Conservation (phyloP, 2,797 vertebrate species). For the Sitta carolinensis region DNA sequence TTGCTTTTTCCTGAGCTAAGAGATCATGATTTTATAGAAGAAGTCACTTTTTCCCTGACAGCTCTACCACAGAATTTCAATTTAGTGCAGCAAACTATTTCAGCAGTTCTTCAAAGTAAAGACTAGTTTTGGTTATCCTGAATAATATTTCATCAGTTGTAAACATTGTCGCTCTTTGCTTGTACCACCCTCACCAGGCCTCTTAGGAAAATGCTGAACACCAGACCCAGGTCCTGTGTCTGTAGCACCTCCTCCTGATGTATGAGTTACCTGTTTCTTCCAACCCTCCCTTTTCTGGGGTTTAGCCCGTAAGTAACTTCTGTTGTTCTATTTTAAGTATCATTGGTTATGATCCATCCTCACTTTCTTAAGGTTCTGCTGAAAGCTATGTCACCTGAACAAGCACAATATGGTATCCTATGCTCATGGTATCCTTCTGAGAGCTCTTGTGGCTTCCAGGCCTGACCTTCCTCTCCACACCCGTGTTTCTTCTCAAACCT, state of each 20-base stretch:
- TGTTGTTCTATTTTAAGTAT: neutral
- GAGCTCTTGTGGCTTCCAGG: neutral
- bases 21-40: neutral
- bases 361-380: neutral
- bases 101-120: neutral
- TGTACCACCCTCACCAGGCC: neutral
- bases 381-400: neutral
- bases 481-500: neutral
- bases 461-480: neutral
- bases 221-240: neutral
- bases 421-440: neutral
- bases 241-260: neutral
- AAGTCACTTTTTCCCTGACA: neutral
- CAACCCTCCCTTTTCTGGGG: neutral
- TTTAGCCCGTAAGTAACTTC: neutral
- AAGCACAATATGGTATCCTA: neutral
- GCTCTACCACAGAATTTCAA: neutral
- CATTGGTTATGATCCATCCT: neutral
- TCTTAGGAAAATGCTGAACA: neutral
- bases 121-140: neutral
- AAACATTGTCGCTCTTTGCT: neutral
- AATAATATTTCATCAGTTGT: neutral
- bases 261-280: fast-evolving
- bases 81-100: neutral
- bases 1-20: neutral